These are phyloP conservation scores for Vulpes lagopus DNA, from an alignment of 2,113 vertebrate genomes.

Conservation along the genomic window DNA sequence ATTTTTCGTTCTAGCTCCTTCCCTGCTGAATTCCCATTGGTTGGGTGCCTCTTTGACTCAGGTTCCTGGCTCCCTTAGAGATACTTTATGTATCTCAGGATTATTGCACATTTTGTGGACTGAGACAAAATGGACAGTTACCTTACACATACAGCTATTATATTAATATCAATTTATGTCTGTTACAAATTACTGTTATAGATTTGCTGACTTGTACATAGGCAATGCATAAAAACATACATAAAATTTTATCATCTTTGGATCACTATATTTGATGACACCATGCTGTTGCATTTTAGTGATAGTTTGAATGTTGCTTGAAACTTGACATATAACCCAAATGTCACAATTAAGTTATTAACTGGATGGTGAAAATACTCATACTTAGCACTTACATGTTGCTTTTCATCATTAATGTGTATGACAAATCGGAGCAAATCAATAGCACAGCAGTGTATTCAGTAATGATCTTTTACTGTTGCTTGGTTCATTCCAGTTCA, in stretches of 20 bases:
- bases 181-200: constrained; percentile 81
- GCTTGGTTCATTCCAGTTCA: constrained; percentile 70
- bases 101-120: constrained; percentile 74
- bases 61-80: neutral
- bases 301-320: constrained; percentile 65
- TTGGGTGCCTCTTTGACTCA: constrained; percentile 18
- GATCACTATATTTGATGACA: constrained; percentile 28
- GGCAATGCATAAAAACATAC: constrained; percentile 82
- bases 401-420: constrained; percentile 67
- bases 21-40: neutral
- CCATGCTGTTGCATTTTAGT: constrained; percentile 56
- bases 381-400: constrained; percentile 71
- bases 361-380: constrained; percentile 68
- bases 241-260: constrained; percentile 83
- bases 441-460: constrained; percentile 57
- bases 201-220: constrained; percentile 84
- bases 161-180: constrained; percentile 84
- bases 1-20: neutral
- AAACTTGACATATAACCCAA: constrained; percentile 72
- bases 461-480: constrained; percentile 68
- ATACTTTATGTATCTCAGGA: constrained; percentile 20
- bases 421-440: constrained; percentile 75
- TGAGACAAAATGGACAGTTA: constrained; percentile 71
- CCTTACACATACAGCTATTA: constrained; percentile 74
- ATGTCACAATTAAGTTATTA: constrained; percentile 83